A percentile compares a stretch with the other conserved stretches of the same genome.
Evolutionary conservation across 1,140 invertebrate genomes (phyloP).

Genomic region (Kradibia gibbosae): DNA sequence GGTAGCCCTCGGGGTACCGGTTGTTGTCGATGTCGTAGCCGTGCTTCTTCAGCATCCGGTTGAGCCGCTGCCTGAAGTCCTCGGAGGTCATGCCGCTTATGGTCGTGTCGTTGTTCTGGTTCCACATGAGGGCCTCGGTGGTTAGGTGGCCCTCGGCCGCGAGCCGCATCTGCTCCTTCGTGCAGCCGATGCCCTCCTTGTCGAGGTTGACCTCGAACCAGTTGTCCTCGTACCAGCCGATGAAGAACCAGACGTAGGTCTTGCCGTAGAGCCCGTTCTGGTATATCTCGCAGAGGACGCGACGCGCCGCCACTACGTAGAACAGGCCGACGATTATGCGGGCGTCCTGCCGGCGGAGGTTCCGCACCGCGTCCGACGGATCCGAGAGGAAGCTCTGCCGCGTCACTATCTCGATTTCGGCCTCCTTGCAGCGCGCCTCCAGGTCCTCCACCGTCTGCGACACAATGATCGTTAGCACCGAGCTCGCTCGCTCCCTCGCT

Average conservation of each 20-base stretch:
- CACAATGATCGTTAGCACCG: background rate
- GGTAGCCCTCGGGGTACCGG: conserved; percentile 93
- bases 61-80: conserved; percentile 83
- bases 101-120: conserved; percentile 93
- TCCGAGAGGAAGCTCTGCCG: conserved; percentile 97
- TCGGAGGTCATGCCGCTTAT: conserved; percentile 93
- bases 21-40: conserved; percentile 88
- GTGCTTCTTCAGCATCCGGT: conserved; percentile 82
- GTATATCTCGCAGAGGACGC: conserved; percentile 97
- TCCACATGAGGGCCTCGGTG: conserved; percentile 98
- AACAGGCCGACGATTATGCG: conserved; percentile 98
- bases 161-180: conserved; percentile 90
- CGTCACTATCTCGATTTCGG: conserved; percentile 94
- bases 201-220: conserved; percentile 96
- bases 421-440: conserved; percentile 93
- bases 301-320: conserved; percentile 95
- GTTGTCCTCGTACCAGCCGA: conserved; percentile 99
- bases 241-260: conserved; percentile 99
- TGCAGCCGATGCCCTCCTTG: conserved; percentile 93
- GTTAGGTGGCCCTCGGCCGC: conserved; percentile 98
- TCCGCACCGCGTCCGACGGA: conserved; percentile 95
- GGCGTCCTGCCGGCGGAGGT: conserved; percentile 93
- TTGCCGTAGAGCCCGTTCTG: conserved; percentile 95
- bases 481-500: background rate
- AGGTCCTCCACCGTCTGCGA: conserved; percentile 95